These are phyloP conservation scores for Meriones unguiculatus DNA, from an alignment of 2,113 vertebrate genomes.

Conservation along the genomic window DNA sequence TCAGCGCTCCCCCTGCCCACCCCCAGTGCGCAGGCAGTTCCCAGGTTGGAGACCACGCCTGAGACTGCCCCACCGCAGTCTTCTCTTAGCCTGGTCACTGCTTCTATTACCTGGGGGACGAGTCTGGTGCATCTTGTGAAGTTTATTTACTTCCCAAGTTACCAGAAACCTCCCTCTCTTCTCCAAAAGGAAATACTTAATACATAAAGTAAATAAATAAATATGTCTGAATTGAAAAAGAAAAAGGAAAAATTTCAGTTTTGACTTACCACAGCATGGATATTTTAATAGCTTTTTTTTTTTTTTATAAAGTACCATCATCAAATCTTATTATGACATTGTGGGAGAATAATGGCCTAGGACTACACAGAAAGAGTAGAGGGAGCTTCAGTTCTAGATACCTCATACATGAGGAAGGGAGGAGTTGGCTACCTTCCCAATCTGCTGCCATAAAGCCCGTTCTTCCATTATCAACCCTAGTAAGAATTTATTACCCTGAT, in stretches of 20 bases:
- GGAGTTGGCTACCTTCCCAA: too few relatives aligned
- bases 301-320: not conserved
- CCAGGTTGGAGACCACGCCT: too few relatives aligned
- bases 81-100: not conserved
- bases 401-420: too few relatives aligned
- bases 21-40: not conserved
- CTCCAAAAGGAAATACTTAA: not conserved
- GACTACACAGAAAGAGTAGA: too few relatives aligned
- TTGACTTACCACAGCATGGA: not conserved
- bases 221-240: not conserved
- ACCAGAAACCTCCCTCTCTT: not conserved
- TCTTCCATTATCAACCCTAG: too few relatives aligned
- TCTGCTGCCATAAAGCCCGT: too few relatives aligned
- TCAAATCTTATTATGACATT: not conserved
- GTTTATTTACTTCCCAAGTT: not conserved
- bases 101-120: not conserved
- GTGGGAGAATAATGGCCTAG: too few relatives aligned
- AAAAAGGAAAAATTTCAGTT: not conserved
- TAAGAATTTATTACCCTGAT: too few relatives aligned
- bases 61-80: fast-evolving
- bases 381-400: too few relatives aligned
- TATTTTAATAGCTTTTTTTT: not conserved
- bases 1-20: not conserved
- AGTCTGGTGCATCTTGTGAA: not conserved
- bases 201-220: not conserved